These are phyloP conservation scores for Myrmecophaga tridactyla DNA, from an alignment of 2,113 vertebrate genomes.

Conservation along the genomic window DNA sequence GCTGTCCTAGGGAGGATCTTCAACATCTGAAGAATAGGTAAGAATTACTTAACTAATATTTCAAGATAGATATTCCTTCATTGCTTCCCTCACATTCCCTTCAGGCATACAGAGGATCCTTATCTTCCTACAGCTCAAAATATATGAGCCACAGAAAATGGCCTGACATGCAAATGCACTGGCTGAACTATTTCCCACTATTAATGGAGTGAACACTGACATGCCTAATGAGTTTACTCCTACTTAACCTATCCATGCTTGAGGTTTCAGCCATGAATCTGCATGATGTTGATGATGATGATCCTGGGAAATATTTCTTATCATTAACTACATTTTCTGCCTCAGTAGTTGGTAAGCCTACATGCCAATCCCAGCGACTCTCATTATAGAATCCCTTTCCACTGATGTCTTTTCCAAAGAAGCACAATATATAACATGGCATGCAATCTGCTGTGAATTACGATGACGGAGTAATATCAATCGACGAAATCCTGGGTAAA, in stretches of 20 bases:
- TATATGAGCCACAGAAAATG: neutral
- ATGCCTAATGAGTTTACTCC: conserved; percentile 30
- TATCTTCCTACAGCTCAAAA: conserved; percentile 6
- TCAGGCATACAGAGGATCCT: neutral
- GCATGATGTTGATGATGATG: neutral
- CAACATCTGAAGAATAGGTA: neutral
- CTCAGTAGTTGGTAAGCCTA: neutral
- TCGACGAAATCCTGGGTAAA: neutral
- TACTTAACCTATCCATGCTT: conserved; percentile 30
- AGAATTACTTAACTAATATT: neutral
- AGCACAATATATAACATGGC: neutral
- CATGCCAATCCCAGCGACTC: neutral
- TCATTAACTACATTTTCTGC: conserved; percentile 4
- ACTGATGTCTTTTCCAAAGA: neutral
- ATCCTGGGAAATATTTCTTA: neutral
- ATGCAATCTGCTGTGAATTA: neutral
- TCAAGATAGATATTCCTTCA: neutral
- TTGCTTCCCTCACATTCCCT: neutral
- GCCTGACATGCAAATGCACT: neutral
- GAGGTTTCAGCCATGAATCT: conserved; percentile 9
- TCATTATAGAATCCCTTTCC: neutral
- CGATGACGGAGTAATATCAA: neutral
- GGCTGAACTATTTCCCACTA: neutral
- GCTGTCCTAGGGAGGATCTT: neutral
- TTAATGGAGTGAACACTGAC: conserved; percentile 26